Evolutionary conservation across 2,888 invertebrate genomes (phyloP), one percentile per base, ranked within the genome.

Genomic region (Endomychus coccineus): DNA sequence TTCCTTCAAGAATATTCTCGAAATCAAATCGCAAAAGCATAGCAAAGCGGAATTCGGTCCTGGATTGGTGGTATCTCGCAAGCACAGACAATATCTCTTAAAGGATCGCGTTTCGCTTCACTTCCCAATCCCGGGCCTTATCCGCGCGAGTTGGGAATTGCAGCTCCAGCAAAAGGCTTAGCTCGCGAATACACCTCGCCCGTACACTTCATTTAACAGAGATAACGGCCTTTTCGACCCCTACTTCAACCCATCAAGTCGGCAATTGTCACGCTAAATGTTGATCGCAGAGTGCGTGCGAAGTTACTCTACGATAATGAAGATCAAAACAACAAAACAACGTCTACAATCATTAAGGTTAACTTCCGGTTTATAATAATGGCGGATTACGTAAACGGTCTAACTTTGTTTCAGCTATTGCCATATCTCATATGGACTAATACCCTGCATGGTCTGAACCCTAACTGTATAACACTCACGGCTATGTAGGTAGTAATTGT

Each of bases 141-240:
- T 59, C 61, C 61, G 52, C n/a, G 28, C 28, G 14, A 16, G 13
- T 10, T 10, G 25, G 15, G 24, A 24, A 36, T 27, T 58, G 58
- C 22, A 30, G 55, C 56, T 54, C 55, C 48, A 58, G 61, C 62
- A 56, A 61, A 62, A 59, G 63, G 63, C 62, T 64, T 63, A 64
- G 57, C 56, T 56, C 57, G 35, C 35, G 61, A 55, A 61, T 61
- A 61, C 62, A 61, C 63, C 62, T 63, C 61, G 51, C 56, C 39
- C 49, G 52, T 62, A 63, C 65, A 64, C 64, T 65, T 64, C 66
- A 66, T 66, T 66, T 66, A 66, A 64, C 65, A 56, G 52, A 58
- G 63, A 66, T 65, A 66, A 66, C 61, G 56, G 57, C 71, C 72
- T 7, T 31, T 14, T 23, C 14, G 56, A 43, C 54, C 3, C 24